Evolutionary conservation across 2,888 invertebrate species (phyloP).

Genomic region (Hirtodrosophila duncani): DNA sequence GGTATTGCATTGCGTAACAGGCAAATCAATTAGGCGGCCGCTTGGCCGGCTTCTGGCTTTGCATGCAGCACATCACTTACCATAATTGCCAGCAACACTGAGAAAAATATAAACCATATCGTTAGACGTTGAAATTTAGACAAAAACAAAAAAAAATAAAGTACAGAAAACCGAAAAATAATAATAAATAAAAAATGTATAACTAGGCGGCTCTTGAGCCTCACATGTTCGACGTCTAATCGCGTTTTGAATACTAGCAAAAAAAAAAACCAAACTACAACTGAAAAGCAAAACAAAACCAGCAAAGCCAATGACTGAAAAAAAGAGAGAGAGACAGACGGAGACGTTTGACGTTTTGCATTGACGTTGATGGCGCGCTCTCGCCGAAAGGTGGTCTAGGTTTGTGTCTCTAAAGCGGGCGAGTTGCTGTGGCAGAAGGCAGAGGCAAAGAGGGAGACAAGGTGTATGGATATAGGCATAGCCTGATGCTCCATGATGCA

Average conservation of each 20-base stretch:
- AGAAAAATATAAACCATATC: constrained; percentile 78
- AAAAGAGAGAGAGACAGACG: too few species aligned
- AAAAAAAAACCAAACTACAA: constrained; percentile 29
- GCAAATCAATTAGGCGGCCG: constrained; percentile 34
- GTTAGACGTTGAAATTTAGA: constrained; percentile 1
- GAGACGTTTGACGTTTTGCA: constrained; percentile 52
- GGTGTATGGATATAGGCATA: too few species aligned
- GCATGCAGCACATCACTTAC: constrained; percentile 65
- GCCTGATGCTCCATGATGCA: too few species aligned
- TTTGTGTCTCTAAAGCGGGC: too few species aligned
- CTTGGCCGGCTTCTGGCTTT: constrained; percentile 3
- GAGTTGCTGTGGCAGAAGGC: too few species aligned
- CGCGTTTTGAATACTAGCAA: constrained; percentile 76
- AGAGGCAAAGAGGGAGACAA: too few species aligned
- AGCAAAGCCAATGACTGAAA: constrained; percentile 7
- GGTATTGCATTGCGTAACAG: constrained; percentile 49
- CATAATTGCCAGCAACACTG: constrained; percentile 77
- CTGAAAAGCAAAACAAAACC: constrained; percentile 27
- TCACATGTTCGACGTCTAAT: constrained; percentile 77
- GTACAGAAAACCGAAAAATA: constrained; percentile 26
- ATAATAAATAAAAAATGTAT: constrained; percentile 24
- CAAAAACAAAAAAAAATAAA: constrained; percentile 16
- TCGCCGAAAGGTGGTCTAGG: too few species aligned
- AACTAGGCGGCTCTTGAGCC: constrained; percentile 49
- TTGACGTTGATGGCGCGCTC: constrained; percentile 8